A percentile compares a stretch with the other conserved stretches of the same genome.
phyloP scores from a whole-genome alignment of 2,888 invertebrate genomes.

The Apamea monoglypha region DNA sequence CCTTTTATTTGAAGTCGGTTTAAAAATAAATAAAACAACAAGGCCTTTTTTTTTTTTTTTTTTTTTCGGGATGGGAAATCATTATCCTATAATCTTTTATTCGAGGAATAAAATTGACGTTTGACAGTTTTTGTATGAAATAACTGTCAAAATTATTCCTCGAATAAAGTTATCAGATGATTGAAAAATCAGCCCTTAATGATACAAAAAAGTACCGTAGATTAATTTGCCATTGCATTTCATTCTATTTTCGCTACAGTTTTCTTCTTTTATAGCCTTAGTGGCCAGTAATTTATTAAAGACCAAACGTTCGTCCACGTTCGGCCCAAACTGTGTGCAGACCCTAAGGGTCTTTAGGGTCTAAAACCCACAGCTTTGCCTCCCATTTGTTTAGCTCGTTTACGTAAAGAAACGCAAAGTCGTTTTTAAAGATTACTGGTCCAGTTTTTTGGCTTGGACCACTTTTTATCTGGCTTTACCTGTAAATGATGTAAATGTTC shows the following conservation, averaged over 20 bases:
- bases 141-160: no score
- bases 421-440: slow-evolving; percentile 67
- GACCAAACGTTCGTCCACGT: not conserved
- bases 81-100: no score
- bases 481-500: slow-evolving; percentile 16
- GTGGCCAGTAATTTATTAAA: slow-evolving; percentile 16
- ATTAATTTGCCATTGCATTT: not conserved
- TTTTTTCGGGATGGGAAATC: no score
- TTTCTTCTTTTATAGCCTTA: not conserved
- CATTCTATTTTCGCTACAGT: no score
- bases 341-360: slow-evolving; percentile 57
- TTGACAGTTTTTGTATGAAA: no score
- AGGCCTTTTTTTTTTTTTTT: no score
- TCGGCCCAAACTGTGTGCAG: slow-evolving; percentile 30
- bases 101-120: no score
- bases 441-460: slow-evolving; percentile 51
- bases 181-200: no score
- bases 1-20: not conserved
- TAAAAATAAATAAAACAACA: not conserved
- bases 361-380: slow-evolving; percentile 58
- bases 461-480: slow-evolving; percentile 50
- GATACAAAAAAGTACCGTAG: not conserved
- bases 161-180: no score
- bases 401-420: slow-evolving; percentile 64
- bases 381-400: slow-evolving; percentile 69